These are phyloP conservation scores for Anas georgica DNA, from an alignment of 2,797 vertebrate species.

Conservation along the genomic window DNA sequence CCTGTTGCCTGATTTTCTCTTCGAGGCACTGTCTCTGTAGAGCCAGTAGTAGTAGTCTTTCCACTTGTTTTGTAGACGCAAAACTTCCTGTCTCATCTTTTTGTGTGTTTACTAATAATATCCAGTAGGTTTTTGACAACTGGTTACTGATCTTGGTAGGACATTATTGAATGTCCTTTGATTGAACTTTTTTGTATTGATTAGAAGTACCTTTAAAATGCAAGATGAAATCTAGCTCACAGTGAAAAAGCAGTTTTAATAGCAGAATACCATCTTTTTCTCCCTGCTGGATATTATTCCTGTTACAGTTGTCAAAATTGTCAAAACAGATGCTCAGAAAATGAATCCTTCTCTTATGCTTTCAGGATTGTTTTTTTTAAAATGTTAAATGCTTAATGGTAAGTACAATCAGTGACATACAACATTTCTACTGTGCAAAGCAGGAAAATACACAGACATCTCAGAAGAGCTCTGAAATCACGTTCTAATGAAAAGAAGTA, in stretches of 20 bases:
- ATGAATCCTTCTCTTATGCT: constrained; percentile 35
- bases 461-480: neutral
- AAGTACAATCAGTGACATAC: constrained; percentile 34
- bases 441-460: neutral
- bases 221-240: neutral
- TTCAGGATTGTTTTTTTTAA: constrained; percentile 58
- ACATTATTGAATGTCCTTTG: neutral
- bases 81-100: constrained; percentile 20
- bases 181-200: neutral
- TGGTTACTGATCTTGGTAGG: neutral
- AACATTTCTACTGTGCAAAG: neutral
- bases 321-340: constrained; percentile 33
- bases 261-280: constrained; percentile 1
- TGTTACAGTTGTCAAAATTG: constrained; percentile 30
- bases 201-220: constrained; percentile 1
- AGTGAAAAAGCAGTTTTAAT: neutral
- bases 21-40: constrained; percentile 23
- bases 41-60: constrained; percentile 9
- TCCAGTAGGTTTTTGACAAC: constrained; percentile 13
- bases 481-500: neutral
- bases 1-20: constrained; percentile 43
- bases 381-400: constrained; percentile 39
- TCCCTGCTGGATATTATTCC: constrained; percentile 66
- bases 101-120: constrained; percentile 36
- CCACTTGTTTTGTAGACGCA: constrained; percentile 48